Conservation (phyloP, 2,113 vertebrate species). For the Gobio gobio region DNA sequence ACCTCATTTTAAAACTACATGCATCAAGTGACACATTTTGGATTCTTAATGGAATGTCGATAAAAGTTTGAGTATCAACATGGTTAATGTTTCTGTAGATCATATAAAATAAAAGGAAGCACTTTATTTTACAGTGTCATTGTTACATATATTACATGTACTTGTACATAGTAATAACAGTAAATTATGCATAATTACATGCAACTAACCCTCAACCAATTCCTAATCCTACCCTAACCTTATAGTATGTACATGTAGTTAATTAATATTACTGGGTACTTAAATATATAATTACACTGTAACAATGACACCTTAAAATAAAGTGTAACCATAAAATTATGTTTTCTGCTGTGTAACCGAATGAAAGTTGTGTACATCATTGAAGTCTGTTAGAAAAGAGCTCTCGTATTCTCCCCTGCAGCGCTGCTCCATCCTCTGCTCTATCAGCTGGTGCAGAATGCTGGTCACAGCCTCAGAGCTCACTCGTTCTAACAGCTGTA, state of each 20-base stretch:
- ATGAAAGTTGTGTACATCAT: constrained; percentile 72
- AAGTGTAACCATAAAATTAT: neutral
- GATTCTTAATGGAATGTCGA: neutral
- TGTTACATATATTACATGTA: too few species aligned
- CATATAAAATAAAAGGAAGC: neutral
- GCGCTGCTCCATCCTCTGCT: constrained; percentile 91
- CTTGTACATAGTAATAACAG: too few species aligned
- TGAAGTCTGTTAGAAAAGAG: constrained; percentile 91
- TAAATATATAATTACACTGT: too few species aligned
- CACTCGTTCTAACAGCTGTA: constrained; percentile 91
- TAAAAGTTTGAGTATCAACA: neutral
- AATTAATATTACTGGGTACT: too few species aligned
- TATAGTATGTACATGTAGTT: too few species aligned
- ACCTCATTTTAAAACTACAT: neutral
- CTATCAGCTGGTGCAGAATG: constrained; percentile 90
- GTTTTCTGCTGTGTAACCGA: neutral
- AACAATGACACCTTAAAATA: too few species aligned
- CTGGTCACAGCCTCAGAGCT: constrained; percentile 90
- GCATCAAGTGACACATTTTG: neutral
- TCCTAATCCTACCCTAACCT: too few species aligned
- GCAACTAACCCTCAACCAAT: too few species aligned
- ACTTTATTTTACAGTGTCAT: too few species aligned
- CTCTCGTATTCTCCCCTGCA: constrained; percentile 93
- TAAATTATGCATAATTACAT: too few species aligned
- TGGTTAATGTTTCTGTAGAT: neutral